A percentile compares a stretch with the other conserved stretches of the same genome.
phyloP scores from a whole-genome alignment of 2,113 vertebrate genomes.

The Zootoca vivipara region DNA sequence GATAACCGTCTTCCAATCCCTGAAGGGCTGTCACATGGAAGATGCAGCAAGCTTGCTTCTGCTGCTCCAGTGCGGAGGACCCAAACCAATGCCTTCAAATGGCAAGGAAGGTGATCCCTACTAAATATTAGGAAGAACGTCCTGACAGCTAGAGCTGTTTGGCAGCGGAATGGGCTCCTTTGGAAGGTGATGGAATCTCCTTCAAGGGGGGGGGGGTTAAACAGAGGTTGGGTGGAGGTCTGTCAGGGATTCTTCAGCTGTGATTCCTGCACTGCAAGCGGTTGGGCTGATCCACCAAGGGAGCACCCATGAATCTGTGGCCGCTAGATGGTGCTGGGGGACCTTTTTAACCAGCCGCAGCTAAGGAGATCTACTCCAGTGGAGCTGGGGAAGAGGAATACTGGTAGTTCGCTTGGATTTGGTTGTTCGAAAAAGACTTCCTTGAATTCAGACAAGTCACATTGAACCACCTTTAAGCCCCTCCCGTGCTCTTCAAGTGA shows the following conservation, averaged over 20 bases:
- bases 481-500: not conserved
- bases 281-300: not conserved
- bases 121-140: too few species aligned
- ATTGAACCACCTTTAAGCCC: not conserved
- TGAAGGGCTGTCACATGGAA: too few species aligned
- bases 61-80: not conserved
- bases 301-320: not conserved
- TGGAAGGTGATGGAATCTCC: too few species aligned
- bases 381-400: not conserved
- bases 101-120: too few species aligned
- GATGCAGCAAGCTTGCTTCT: too few species aligned
- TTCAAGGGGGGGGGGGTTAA: too few species aligned
- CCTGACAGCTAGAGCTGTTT: too few species aligned
- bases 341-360: not conserved
- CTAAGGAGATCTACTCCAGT: not conserved
- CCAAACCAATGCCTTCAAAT: not conserved
- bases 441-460: not conserved
- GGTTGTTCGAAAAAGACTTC: not conserved
- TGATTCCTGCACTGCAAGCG: too few species aligned
- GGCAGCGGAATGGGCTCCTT: too few species aligned
- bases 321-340: not conserved
- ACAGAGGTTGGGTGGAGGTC: too few species aligned
- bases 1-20: too few species aligned
- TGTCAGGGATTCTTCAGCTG: too few species aligned
- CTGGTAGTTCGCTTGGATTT: not conserved